Percentiles rank a stretch among this genome's conserved stretches.
These are phyloP conservation scores for Drosophila rubida DNA, from an alignment of 2,888 invertebrate genomes.

Conservation along the genomic window DNA sequence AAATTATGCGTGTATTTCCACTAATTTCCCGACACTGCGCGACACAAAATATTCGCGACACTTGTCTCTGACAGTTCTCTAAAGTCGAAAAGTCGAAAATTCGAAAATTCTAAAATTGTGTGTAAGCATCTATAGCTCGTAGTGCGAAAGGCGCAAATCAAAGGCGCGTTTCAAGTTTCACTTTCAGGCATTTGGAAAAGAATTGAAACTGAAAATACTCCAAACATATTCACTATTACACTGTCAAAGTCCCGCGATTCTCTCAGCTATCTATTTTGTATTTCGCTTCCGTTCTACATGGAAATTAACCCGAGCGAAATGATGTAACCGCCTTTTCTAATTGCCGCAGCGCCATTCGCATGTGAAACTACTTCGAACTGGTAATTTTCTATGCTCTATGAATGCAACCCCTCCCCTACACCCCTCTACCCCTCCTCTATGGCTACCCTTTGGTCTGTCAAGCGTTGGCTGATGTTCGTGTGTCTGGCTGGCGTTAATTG, in stretches of 20 bases:
- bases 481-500: constrained; percentile 74
- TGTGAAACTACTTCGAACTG: constrained; percentile 69
- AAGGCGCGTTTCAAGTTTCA: constrained; percentile 55
- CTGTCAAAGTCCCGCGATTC: constrained; percentile 3
- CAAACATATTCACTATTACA: constrained; percentile 29
- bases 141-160: constrained; percentile 32
- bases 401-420: constrained; percentile 33
- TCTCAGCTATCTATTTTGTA: constrained; percentile 12
- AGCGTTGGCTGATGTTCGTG: constrained; percentile 4
- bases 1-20: constrained; percentile 25
- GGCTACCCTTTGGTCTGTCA: background rate
- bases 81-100: no score
- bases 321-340: constrained; percentile 73
- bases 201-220: constrained; percentile 14
- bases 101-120: constrained; percentile 80
- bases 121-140: constrained; percentile 33
- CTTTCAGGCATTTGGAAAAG: constrained; percentile 17
- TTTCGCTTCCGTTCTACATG: constrained; percentile 60
- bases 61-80: constrained; percentile 74
- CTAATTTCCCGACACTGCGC: constrained; percentile 42
- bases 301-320: constrained; percentile 66
- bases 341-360: constrained; percentile 60
- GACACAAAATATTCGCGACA: constrained; percentile 59
- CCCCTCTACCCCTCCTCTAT: background rate
- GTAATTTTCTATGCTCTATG: constrained; percentile 61